A percentile compares a stretch with the other conserved stretches of the same genome.
Conservation (phyloP, 2,113 vertebrate genomes). For the Hippocampus zosterae region DNA sequence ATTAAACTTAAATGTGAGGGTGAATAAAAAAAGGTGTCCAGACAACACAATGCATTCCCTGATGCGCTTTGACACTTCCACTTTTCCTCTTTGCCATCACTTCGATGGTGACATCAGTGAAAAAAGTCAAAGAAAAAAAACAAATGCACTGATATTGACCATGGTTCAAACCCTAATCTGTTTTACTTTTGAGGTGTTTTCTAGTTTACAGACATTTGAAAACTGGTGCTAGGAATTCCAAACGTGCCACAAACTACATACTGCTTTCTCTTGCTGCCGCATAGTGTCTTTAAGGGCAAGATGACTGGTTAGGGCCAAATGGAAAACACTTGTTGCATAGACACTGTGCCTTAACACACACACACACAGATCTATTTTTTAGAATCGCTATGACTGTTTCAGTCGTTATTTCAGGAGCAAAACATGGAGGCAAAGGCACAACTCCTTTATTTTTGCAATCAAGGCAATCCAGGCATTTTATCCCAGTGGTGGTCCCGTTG, state of each 20-base stretch:
- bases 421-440: slow-evolving; percentile 36
- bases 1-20: no score
- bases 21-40: no score
- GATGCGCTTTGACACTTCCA: no score
- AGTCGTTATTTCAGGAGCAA: slow-evolving; percentile 18
- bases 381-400: neutral
- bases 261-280: neutral
- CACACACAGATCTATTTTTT: neutral
- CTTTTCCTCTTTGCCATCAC: neutral
- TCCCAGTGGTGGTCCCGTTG: slow-evolving; percentile 20
- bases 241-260: no score
- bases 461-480: slow-evolving; percentile 12
- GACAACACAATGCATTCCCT: no score
- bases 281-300: no score
- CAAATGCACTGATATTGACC: neutral
- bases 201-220: neutral
- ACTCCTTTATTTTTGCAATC: slow-evolving; percentile 17
- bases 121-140: neutral
- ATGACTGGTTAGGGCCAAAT: no score
- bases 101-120: neutral
- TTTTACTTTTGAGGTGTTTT: neutral
- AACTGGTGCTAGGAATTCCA: neutral
- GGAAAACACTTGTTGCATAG: no score
- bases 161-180: neutral
- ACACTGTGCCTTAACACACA: no score